A percentile compares a stretch with the other conserved stretches of the same genome.
These are phyloP conservation scores for Rhopilema esculentum DNA, from an alignment of 30 jellyfish, hydroid and myxozoan genomes.

Conservation along the genomic window DNA sequence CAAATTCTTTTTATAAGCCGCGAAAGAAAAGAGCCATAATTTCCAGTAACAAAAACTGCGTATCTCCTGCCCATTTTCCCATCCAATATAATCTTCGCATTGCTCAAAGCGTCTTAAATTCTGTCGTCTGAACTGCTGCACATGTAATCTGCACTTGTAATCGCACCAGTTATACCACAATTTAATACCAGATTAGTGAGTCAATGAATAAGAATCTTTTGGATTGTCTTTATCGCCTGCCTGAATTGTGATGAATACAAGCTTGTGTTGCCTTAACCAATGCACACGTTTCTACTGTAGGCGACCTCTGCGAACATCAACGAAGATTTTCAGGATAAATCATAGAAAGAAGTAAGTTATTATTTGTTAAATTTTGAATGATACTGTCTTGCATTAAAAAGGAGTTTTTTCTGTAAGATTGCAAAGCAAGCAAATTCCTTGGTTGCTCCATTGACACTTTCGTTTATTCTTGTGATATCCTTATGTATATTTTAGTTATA, in stretches of 20 bases:
- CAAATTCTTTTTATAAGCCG: no score
- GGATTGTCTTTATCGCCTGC: neutral
- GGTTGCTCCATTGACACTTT: neutral
- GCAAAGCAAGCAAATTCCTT: neutral
- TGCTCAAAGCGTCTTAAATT: neutral
- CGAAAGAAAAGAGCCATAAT: no score
- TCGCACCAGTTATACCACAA: constrained; percentile 1
- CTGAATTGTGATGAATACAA: no score
- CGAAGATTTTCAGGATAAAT: neutral
- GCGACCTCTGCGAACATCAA: no score
- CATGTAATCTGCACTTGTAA: neutral
- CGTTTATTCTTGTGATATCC: neutral
- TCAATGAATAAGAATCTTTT: neutral
- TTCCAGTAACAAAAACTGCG: no score
- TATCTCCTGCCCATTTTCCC: neutral
- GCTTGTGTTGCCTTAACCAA: no score
- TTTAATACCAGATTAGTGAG: constrained; percentile 11
- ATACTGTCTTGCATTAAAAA: no score
- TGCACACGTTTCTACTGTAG: neutral
- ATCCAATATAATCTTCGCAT: neutral
- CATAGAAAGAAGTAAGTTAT: neutral
- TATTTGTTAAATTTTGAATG: no score
- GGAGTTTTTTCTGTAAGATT: no score
- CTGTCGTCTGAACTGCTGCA: neutral
- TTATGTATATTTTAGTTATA: no score